These are phyloP conservation scores for Lepidocolaptes lacrymiger DNA, from an alignment of 2,797 vertebrate genomes.

Conservation along the genomic window DNA sequence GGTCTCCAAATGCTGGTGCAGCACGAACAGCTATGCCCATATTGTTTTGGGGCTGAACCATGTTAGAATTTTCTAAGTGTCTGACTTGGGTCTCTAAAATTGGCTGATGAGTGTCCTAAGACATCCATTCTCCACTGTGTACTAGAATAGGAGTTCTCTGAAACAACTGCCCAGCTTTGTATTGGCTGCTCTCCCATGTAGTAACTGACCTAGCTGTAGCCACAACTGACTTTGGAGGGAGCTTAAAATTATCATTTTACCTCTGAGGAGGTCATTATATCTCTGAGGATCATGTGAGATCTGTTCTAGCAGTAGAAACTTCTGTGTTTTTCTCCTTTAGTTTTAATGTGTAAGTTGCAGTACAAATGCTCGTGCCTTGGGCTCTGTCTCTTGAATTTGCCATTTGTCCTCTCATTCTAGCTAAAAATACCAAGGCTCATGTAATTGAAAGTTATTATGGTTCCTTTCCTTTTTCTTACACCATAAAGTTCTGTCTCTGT, in stretches of 20 bases:
- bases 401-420: not conserved
- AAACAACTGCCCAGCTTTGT: not conserved
- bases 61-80: not conserved
- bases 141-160: not conserved
- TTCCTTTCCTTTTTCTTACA: not conserved
- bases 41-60: not conserved
- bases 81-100: not conserved
- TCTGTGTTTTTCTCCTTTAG: not conserved
- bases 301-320: not conserved
- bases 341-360: not conserved
- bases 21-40: not conserved
- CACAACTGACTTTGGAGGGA: not conserved
- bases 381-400: not conserved
- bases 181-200: not conserved
- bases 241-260: not conserved
- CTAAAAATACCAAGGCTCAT: not conserved
- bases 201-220: not conserved
- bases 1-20: not conserved
- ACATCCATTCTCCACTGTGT: rapidly evolving
- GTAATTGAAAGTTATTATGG: not conserved
- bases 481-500: not conserved
- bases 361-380: not conserved
- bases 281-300: not conserved
- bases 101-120: not conserved
- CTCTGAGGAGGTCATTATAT: not conserved